Conservation (phyloP, 2,888 invertebrate genomes). For the Terebella lapidaria region DNA sequence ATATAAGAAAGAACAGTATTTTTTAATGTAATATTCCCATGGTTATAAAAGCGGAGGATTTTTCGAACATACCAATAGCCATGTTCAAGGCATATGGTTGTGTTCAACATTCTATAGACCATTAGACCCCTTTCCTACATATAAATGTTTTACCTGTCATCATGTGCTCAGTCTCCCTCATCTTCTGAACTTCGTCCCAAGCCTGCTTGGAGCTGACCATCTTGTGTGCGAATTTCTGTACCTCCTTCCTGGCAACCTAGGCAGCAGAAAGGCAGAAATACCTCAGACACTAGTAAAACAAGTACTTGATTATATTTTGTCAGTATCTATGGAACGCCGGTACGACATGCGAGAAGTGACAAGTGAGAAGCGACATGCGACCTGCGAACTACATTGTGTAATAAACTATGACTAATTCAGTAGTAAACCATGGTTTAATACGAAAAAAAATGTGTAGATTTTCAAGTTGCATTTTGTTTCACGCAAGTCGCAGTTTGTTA, state of each 20-base stretch:
- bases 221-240: slow-evolving; percentile 24
- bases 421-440: no score
- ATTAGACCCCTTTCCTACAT: no score
- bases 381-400: background rate
- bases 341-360: no score
- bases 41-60: no score
- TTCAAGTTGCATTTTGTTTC: no score
- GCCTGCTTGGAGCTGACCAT: slow-evolving; percentile 39
- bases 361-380: no score
- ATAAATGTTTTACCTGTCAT: slow-evolving; percentile 30
- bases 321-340: background rate
- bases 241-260: slow-evolving; percentile 19
- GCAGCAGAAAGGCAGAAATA: background rate
- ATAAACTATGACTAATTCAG: background rate
- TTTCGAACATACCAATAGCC: no score
- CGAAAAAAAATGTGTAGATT: no score
- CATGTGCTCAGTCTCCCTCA: slow-evolving; percentile 32
- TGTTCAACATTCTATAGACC: no score
- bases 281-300: background rate
- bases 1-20: no score
- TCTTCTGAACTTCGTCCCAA: slow-evolving; percentile 39
- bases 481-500: background rate
- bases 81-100: no score
- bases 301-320: background rate
- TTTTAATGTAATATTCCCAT: no score